Evolutionary conservation across 2,113 vertebrate species (phyloP).

Genomic region (rabbit (Oryctolagus cuniculus)): mOryCun1.1 NC_091442.1:53073501-53074000

Average conservation of each 20-base stretch:
- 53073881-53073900: neutral
- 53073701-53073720: slow-evolving; percentile 33
- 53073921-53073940: neutral
- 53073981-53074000: slow-evolving; percentile 36
- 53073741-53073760: neutral
- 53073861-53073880: neutral
- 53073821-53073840: neutral
- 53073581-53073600: neutral
- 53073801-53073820: neutral
- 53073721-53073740: neutral
- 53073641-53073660: slow-evolving; percentile 1
- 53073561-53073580: neutral
- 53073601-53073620: neutral
- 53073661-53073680: neutral
- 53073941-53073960: neutral
- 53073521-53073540: neutral
- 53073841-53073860: neutral
- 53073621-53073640: slow-evolving; percentile 33
- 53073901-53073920: slow-evolving; percentile 4
- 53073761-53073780: neutral
- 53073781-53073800: neutral
- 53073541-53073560: neutral
- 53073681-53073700: neutral
- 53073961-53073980: slow-evolving; percentile 26
- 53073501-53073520: neutral